These are phyloP conservation scores for Lydus trimaculatus DNA, from an alignment of 2,888 invertebrate genomes.

Conservation along the genomic window DNA sequence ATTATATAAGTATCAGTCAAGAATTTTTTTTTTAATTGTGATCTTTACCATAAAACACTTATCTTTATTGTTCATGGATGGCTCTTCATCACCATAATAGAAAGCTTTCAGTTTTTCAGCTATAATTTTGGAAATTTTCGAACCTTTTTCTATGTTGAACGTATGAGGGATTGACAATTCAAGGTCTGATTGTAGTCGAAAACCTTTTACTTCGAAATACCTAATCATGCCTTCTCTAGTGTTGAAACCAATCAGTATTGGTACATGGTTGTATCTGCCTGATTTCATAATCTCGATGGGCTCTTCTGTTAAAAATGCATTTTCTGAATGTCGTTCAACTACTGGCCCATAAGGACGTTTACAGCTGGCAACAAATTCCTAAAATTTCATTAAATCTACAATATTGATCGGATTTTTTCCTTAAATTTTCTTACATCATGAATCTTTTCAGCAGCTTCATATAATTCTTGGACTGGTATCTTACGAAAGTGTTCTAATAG, in stretches of 20 bases:
- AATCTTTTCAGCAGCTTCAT: conserved; percentile 35
- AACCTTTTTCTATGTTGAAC: conserved; percentile 40
- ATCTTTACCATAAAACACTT: too few relatives aligned
- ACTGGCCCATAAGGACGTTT: conserved; percentile 45
- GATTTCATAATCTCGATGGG: conserved; percentile 49
- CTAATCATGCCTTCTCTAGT: conserved; percentile 52
- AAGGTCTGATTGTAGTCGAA: conserved; percentile 29
- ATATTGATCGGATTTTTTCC: neutral
- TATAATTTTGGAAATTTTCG: conserved; percentile 43
- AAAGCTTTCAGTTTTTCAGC: conserved; percentile 57
- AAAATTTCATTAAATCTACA: conserved; percentile 11
- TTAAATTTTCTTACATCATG: conserved; percentile 40
- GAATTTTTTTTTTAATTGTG: neutral
- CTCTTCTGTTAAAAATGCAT: conserved; percentile 49
- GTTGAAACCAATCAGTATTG: conserved; percentile 54
- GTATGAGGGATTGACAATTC: conserved; percentile 42
- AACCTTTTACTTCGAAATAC: conserved; percentile 40
- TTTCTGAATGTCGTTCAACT: conserved; percentile 41
- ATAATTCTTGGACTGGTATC: conserved; percentile 40
- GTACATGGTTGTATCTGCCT: conserved; percentile 53
- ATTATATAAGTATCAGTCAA: neutral
- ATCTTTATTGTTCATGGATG: neutral
- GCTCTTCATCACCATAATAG: conserved; percentile 41
- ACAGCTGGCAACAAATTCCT: conserved; percentile 36
- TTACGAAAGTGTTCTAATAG: conserved; percentile 45